Conservation (phyloP, 1,140 invertebrate genomes). For the Chrysomallon squamiferum region DNA sequence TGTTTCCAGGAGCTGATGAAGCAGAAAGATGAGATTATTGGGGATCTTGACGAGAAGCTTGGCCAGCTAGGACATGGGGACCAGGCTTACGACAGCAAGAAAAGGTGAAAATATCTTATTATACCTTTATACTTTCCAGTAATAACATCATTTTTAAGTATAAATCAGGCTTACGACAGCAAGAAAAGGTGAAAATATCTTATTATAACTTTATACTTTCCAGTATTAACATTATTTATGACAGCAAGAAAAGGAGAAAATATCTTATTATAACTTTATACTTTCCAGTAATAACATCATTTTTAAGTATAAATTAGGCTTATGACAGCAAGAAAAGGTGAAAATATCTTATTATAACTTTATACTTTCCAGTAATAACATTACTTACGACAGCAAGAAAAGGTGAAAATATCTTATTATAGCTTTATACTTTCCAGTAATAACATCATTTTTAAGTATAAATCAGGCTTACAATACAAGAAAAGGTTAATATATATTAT, state of each 20-base stretch:
- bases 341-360: too few relatives aligned
- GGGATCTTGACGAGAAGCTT: slow-evolving; percentile 48
- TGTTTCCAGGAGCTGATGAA: slow-evolving; percentile 59
- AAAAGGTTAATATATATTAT: slow-evolving; percentile 14
- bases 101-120: slow-evolving; percentile 13
- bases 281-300: too few relatives aligned
- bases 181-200: slow-evolving; percentile 20
- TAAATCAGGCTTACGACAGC: slow-evolving; percentile 27
- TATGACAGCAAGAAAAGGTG: slow-evolving; percentile 35
- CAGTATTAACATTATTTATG: too few relatives aligned
- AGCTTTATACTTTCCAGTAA: too few relatives aligned
- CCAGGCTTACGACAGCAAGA: slow-evolving; percentile 31
- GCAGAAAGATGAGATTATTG: slow-evolving; percentile 58
- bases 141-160: too few relatives aligned
- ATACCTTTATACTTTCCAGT: too few relatives aligned
- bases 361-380: too few relatives aligned
- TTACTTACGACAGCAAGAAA: slow-evolving; percentile 35
- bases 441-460: too few relatives aligned
- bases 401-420: slow-evolving; percentile 12
- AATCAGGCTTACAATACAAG: slow-evolving; percentile 28
- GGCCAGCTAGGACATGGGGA: slow-evolving; percentile 18
- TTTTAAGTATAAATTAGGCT: too few relatives aligned
- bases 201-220: too few relatives aligned
- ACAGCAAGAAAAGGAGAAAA: slow-evolving; percentile 29
- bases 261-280: too few relatives aligned